Evolutionary conservation across 2,888 invertebrate genomes (phyloP), one percentile per base, ranked within the genome.

Genomic region (Sceliomorpha sp.): DNA sequence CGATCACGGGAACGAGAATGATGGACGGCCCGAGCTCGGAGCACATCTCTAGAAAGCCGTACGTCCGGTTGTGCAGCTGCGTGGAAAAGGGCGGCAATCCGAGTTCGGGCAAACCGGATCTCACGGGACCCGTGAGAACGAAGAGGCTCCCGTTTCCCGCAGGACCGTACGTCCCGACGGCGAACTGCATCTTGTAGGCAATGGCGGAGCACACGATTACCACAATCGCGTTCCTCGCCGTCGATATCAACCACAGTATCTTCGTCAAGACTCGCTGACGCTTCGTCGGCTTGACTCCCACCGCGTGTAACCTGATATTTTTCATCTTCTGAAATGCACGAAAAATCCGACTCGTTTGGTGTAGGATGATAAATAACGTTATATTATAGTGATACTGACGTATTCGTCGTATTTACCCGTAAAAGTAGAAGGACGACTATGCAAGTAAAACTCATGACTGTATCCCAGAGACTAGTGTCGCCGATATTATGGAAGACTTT

Each of bases 341-440:
- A n/a, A n/a, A n/a, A n/a, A n/a, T n/a, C n/a, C n/a, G n/a, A n/a
- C n/a, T n/a, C n/a, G n/a, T n/a, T n/a, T n/a, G n/a, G n/a, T n/a
- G n/a, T n/a, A n/a, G 27, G 64, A 74, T 20, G 78, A 73, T 20
- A 17, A 37, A 37, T 12, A 40, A 20, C 6, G 14, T 5, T n/a
- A 48, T 34, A 31, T 3, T 5, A 48, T 8, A 50, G n/a, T 48
- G 8, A n/a, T 6, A 1, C 36, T 34, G 13, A 12, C 7, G 12
- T 10, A 27, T 4, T 29, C 2, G 8, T 29, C n/a, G n/a, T n/a
- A n/a, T n/a, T n/a, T 89, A 96, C 96, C 88, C 96, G 90, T 86
- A 96, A 90, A 13, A 93, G 78, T 66, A 97, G 90, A 29, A 97
- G 89, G 69, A 95, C 88, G 2, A 91, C 84, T 56, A 96, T 95